Evolutionary conservation across 2,113 vertebrate species (phyloP).

Genomic region (Thunnus thynnus): DNA sequence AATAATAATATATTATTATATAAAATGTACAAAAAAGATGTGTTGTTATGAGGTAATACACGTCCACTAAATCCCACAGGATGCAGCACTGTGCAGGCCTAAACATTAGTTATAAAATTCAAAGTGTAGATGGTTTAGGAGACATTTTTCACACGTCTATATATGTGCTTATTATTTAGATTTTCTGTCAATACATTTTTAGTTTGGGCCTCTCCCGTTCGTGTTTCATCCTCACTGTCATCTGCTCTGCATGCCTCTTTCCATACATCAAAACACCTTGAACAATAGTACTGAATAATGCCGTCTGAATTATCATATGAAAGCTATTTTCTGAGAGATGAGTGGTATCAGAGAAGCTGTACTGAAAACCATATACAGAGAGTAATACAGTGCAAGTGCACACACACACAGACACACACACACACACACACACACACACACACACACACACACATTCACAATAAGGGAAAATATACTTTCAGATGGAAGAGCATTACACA

Average conservation of each 20-base stretch:
- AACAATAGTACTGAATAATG: slow-evolving; percentile 41
- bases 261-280: slow-evolving; percentile 50
- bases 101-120: not conserved
- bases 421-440: not conserved
- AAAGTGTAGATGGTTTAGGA: not conserved
- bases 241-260: not conserved
- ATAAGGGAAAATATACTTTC: too few relatives aligned
- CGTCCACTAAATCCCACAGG: too few relatives aligned
- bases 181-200: not conserved
- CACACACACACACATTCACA: not conserved
- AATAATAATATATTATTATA: too few relatives aligned
- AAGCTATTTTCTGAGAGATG: slow-evolving; percentile 27
- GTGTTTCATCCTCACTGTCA: slow-evolving; percentile 17
- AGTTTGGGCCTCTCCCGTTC: not conserved
- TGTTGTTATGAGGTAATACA: too few relatives aligned
- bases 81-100: not conserved
- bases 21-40: not conserved
- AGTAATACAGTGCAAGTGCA: not conserved
- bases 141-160: not conserved
- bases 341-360: slow-evolving; percentile 30
- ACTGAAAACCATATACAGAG: slow-evolving; percentile 8
- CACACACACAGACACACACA: too few relatives aligned
- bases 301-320: slow-evolving; percentile 53
- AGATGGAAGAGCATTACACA: not conserved
- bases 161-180: not conserved